A percentile compares a stretch with the other conserved stretches of the same genome.
phyloP scores from a whole-genome alignment of 2,888 invertebrate species.

The Leucoptera coffeella region DNA sequence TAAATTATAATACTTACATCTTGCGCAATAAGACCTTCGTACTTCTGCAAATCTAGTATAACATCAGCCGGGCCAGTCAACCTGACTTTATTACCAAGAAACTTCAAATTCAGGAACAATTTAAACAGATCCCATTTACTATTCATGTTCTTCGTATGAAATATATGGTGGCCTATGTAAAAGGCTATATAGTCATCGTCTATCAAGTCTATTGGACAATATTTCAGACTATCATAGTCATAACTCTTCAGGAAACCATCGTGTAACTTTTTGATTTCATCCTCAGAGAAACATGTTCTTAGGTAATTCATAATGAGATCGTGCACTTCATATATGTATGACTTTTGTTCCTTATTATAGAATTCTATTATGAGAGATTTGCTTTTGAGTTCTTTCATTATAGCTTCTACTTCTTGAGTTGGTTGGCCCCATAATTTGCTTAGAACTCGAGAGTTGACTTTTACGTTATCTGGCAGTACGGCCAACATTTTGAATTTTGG shows the following conservation, averaged over 20 bases:
- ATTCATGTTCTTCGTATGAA: slow-evolving; percentile 34
- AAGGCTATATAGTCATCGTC: slow-evolving; percentile 69
- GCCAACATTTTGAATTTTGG: slow-evolving; percentile 57
- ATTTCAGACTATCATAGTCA: slow-evolving; percentile 25
- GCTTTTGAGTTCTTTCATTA: slow-evolving; percentile 57
- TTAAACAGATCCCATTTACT: slow-evolving; percentile 48
- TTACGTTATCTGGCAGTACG: slow-evolving; percentile 63
- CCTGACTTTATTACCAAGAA: slow-evolving; percentile 64
- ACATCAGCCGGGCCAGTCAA: slow-evolving; percentile 65
- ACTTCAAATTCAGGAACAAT: slow-evolving; percentile 61
- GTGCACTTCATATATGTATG: slow-evolving; percentile 66
- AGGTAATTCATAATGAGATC: slow-evolving; percentile 61
- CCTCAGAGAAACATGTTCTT: slow-evolving; percentile 28
- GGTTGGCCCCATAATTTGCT: slow-evolving; percentile 32
- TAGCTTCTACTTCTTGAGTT: slow-evolving; percentile 46
- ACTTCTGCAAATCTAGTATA: slow-evolving; percentile 59
- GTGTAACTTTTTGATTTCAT: slow-evolving; percentile 46
- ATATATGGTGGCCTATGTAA: slow-evolving; percentile 66
- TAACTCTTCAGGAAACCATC: slow-evolving; percentile 55
- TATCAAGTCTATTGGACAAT: slow-evolving; percentile 52
- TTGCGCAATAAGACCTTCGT: slow-evolving; percentile 50
- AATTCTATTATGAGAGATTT: slow-evolving; percentile 62
- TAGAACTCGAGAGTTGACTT: slow-evolving; percentile 54
- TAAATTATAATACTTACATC: slow-evolving; percentile 12
- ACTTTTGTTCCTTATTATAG: slow-evolving; percentile 53